Percentiles rank a stretch among this genome's conserved stretches.
phyloP scores from a whole-genome alignment of 2,888 invertebrate genomes.

The Patella ulyssiponensis region DNA sequence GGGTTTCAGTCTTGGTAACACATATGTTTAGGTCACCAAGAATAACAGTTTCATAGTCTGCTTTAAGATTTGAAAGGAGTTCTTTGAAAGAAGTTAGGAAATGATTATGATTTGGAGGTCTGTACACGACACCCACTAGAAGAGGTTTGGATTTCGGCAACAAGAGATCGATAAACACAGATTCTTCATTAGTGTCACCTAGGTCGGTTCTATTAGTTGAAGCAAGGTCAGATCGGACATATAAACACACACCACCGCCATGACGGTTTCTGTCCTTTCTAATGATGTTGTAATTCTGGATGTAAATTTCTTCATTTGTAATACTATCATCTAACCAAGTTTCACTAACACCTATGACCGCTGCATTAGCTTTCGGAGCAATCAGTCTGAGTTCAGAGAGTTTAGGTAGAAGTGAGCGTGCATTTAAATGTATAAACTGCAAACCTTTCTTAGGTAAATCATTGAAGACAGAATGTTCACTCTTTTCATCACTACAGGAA shows the following conservation, averaged over 20 bases:
- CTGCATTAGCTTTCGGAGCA: neutral
- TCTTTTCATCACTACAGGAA: too few relatives aligned
- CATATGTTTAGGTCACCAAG: neutral
- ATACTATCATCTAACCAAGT: neutral
- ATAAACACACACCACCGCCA: constrained; percentile 27
- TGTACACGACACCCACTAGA: neutral
- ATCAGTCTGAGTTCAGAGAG: neutral
- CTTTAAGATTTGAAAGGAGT: neutral
- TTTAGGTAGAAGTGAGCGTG: neutral
- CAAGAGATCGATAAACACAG: neutral
- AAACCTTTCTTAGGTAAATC: neutral
- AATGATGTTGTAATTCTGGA: constrained; percentile 10
- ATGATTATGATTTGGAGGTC: neutral
- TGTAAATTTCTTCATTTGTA: neutral
- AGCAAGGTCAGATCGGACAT: constrained; percentile 16
- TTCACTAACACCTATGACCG: neutral
- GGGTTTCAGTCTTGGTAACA: neutral
- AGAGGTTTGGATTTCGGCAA: neutral
- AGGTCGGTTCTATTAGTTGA: constrained; percentile 22
- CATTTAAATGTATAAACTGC: neutral
- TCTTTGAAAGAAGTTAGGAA: neutral
- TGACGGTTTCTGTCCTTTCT: constrained; percentile 27
- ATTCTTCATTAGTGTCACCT: constrained; percentile 2
- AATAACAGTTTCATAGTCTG: neutral
- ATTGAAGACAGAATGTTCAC: too few relatives aligned